Evolutionary conservation across 2,797 vertebrate species (phyloP), one percentile per base, ranked within the genome.

Genomic region (Paramormyrops hopkinsi): DNA sequence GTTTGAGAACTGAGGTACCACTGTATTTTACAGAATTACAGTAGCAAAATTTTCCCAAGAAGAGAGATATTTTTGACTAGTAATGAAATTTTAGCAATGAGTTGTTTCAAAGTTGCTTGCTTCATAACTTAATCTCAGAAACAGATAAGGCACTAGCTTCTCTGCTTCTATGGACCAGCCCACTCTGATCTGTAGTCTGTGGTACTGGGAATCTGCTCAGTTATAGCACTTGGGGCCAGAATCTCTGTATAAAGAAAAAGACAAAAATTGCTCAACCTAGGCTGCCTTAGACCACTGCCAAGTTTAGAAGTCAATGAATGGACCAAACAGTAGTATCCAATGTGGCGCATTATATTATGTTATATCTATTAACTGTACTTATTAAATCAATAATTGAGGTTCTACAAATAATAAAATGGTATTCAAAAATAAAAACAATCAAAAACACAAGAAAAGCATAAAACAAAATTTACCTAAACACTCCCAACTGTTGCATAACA

Each of bases 371-470:
- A 84, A 50, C 46, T 51, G 25, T 33, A 53, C 48, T 85, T n/a
- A 51, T 33, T 46, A 85, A 51, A 29, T 33, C 44, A 50, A 87
- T 87, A 87, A 87, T 25, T 89, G 89, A 89, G 89, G 89, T 89
- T 89, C 89, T 86, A 90, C 86, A 88, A 85, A 90, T 50, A 37
- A 83, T 4, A 56, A 25, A 90, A 82, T 25, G 59, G 17, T 22
- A 88, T 59, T 87, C 56, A 50, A 56, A 62, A 22, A 62, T 37
- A 59, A 89, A 83, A 22, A 48, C 1, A 48, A 65, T 44, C 50
- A 88, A 44, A 29, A 46, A 37, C 46, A 84, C 29, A 59, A 25
- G 12, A 48, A 6, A 4, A 89, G n/a, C 76, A 82, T 17, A n/a
- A 82, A 83, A 85, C 51, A 22, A 65, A 85, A 19, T 37, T 33